Percentiles rank a stretch among this genome's conserved stretches.
Evolutionary conservation across 2,888 invertebrate species (phyloP).

Genomic region (Sarcophaga rosellei): DNA sequence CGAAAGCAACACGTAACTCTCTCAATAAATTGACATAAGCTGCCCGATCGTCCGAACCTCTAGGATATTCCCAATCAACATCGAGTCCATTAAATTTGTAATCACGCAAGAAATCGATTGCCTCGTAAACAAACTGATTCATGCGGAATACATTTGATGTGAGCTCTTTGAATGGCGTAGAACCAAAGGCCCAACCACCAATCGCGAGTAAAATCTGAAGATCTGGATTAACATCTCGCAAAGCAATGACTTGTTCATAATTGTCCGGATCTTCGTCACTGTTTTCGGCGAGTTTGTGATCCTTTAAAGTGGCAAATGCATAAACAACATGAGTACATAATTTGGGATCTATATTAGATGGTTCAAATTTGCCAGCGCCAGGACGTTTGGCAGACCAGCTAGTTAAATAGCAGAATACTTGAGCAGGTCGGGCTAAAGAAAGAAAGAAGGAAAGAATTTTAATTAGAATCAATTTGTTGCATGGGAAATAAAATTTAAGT

Average conservation of each 20-base stretch:
- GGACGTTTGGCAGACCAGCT: slow-evolving; percentile 97
- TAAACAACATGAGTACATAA: slow-evolving; percentile 97
- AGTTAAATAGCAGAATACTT: slow-evolving; percentile 96
- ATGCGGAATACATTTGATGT: slow-evolving; percentile 95
- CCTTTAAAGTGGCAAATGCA: slow-evolving; percentile 95
- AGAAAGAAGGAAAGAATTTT: neutral
- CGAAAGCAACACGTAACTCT: slow-evolving; percentile 94
- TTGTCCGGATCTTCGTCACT: slow-evolving; percentile 92
- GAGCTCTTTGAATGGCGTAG: slow-evolving; percentile 95
- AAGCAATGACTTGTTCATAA: slow-evolving; percentile 91
- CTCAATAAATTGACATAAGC: slow-evolving; percentile 91
- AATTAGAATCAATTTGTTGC: too few relatives aligned
- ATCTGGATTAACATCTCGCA: slow-evolving; percentile 93
- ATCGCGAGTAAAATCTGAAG: slow-evolving; percentile 93
- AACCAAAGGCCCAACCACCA: slow-evolving; percentile 98
- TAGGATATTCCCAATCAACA: slow-evolving; percentile 96
- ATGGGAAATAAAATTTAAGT: neutral
- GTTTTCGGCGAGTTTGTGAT: slow-evolving; percentile 90
- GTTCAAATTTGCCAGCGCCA: slow-evolving; percentile 92
- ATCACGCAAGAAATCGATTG: slow-evolving; percentile 94
- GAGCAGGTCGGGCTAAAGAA: slow-evolving; percentile 88
- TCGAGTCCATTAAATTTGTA: slow-evolving; percentile 96
- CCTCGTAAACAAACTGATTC: slow-evolving; percentile 97
- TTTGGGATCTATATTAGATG: slow-evolving; percentile 92
- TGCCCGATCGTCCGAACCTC: slow-evolving; percentile 92